Conservation (phyloP, 2,888 invertebrate genomes). For the Poecilus cupreus region DNA sequence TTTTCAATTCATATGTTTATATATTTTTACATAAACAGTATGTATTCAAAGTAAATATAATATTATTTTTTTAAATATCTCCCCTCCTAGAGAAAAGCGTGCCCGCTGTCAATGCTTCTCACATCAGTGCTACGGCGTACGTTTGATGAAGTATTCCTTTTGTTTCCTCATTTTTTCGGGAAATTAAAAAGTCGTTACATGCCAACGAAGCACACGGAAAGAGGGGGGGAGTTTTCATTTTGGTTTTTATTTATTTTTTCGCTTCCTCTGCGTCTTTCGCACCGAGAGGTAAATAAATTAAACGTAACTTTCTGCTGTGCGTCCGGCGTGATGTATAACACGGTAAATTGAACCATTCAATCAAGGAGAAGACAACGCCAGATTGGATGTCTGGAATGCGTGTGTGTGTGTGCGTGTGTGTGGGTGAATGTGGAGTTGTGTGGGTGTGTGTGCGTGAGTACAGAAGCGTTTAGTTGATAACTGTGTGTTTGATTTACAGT, state of each 20-base stretch:
- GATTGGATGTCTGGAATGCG: slow-evolving; percentile 20
- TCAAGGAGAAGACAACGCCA: slow-evolving; percentile 48
- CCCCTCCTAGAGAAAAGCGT: neutral
- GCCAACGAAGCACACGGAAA: neutral
- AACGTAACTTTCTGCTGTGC: slow-evolving; percentile 46
- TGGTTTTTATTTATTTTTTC: slow-evolving; percentile 39
- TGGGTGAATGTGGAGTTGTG: no score
- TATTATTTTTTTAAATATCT: no score
- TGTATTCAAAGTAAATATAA: no score
- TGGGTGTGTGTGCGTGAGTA: no score
- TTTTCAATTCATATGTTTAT: no score
- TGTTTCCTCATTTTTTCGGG: slow-evolving; percentile 46
- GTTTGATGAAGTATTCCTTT: slow-evolving; percentile 48
- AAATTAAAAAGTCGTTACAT: slow-evolving; percentile 56
- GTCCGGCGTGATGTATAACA: slow-evolving; percentile 51
- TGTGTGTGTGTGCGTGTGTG: no score
- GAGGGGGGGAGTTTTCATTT: neutral
- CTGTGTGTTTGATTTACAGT: neutral
- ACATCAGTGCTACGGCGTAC: neutral
- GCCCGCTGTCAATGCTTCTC: neutral
- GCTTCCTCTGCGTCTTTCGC: slow-evolving; percentile 16
- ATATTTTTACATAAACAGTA: no score
- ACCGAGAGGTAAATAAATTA: slow-evolving; percentile 52
- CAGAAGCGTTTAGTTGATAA: no score
- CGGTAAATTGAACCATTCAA: slow-evolving; percentile 54